Percentiles rank a stretch among this genome's conserved stretches.
Conservation (phyloP, 2,113 vertebrate species). For the Ciconia maguari region DNA sequence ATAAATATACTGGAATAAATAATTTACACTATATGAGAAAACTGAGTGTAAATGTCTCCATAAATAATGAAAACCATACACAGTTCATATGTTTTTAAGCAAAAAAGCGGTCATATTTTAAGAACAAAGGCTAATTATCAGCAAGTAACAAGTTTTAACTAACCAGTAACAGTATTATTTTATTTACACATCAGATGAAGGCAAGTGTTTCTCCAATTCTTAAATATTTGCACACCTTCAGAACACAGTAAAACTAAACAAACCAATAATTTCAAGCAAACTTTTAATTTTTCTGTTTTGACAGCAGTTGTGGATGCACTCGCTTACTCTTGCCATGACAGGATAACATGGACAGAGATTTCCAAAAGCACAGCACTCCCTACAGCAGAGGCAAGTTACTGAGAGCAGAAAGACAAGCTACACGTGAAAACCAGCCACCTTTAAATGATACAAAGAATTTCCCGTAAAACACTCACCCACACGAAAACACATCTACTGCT, state of each 20-base stretch:
- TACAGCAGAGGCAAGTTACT: background rate
- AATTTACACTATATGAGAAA: background rate
- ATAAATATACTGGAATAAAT: slow-evolving; percentile 35
- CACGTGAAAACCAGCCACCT: background rate
- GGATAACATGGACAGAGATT: background rate
- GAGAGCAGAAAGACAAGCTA: background rate
- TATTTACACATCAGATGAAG: slow-evolving; percentile 29
- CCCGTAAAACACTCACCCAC: background rate
- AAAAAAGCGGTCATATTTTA: background rate
- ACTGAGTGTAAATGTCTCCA: background rate
- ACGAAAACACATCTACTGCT: background rate
- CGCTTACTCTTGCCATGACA: background rate
- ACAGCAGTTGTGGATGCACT: background rate
- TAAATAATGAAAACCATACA: slow-evolving; percentile 25
- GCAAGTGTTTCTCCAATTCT: background rate
- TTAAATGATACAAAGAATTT: background rate
- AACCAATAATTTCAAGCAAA: background rate
- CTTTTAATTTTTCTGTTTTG: background rate
- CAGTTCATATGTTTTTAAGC: background rate
- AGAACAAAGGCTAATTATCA: slow-evolving; percentile 5
- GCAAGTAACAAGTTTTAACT: background rate
- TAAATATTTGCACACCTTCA: background rate
- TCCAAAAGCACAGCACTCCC: slow-evolving; percentile 6
- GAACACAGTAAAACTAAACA: background rate
- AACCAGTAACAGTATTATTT: background rate